phyloP scores from a whole-genome alignment of 2,113 vertebrate species.

The Mohoua ochrocephala region DNA sequence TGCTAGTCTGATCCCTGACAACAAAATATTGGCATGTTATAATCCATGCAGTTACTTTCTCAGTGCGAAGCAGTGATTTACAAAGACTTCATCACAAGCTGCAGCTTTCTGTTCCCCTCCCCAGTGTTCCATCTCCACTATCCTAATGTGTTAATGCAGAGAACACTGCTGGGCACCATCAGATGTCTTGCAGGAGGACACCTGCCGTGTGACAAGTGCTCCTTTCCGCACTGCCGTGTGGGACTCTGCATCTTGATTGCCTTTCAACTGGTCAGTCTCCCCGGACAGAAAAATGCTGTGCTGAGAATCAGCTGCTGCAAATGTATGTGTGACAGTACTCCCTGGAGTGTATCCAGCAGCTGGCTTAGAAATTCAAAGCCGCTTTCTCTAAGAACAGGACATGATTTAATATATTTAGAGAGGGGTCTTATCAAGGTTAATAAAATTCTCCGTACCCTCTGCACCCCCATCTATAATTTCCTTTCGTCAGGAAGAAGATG shows the following conservation, averaged over 20 bases:
- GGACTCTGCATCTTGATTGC: neutral
- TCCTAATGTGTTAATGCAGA: neutral
- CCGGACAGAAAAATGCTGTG: neutral
- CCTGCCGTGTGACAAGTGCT: neutral
- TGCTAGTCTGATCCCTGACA: neutral
- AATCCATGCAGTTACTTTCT: neutral
- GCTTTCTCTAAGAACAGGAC: neutral
- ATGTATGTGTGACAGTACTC: neutral
- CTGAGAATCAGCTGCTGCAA: neutral
- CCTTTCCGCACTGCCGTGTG: neutral
- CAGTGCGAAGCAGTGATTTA: neutral
- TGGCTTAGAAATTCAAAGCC: neutral
- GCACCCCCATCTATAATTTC: neutral
- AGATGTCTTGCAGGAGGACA: neutral
- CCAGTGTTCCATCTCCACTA: neutral
- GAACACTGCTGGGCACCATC: neutral
- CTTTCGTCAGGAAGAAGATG: neutral
- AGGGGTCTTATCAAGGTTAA: neutral
- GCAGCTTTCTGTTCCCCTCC: neutral
- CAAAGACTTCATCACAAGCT: neutral
- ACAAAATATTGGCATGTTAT: neutral
- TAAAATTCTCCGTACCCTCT: neutral
- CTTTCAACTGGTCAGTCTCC: neutral
- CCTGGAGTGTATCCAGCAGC: neutral
- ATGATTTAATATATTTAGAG: neutral